Conservation (phyloP, 1,140 invertebrate species). For the Rhopalosiphum maidis region DNA sequence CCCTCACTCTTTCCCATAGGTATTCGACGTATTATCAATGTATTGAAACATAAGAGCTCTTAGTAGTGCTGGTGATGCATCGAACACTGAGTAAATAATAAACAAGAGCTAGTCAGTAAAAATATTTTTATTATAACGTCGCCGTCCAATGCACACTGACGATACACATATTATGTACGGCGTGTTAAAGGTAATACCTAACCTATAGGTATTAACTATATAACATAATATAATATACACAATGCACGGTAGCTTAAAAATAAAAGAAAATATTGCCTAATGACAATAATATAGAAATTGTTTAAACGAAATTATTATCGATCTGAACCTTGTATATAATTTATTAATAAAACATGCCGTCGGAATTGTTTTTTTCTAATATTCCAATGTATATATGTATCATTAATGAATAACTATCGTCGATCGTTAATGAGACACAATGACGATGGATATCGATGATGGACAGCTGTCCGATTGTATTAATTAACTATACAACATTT, state of each 20-base stretch:
- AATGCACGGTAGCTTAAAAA: not conserved
- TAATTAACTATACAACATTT: constrained; percentile 42
- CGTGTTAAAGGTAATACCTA: not conserved
- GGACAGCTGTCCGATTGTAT: constrained; percentile 48
- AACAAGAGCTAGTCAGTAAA: not conserved
- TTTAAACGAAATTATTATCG: constrained; percentile 27
- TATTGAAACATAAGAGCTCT: too few species aligned
- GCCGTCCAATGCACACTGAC: not conserved
- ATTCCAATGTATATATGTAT: not conserved
- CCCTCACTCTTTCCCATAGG: too few species aligned
- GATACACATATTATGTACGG: not conserved
- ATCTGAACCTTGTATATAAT: constrained; percentile 3
- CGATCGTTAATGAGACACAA: constrained; percentile 56
- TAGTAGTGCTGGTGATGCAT: not conserved
- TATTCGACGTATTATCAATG: too few species aligned
- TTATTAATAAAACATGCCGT: constrained; percentile 42
- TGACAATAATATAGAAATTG: not conserved
- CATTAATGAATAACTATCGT: constrained; percentile 39
- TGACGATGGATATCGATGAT: constrained; percentile 46
- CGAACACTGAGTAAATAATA: not conserved
- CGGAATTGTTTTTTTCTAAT: constrained; percentile 37
- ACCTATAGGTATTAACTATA: not conserved
- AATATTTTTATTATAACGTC: too few species aligned
- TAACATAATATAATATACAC: not conserved
- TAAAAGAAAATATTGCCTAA: not conserved